Percentiles rank a stretch among this genome's conserved stretches.
phyloP scores from a whole-genome alignment of 2,113 vertebrate genomes.

The Pimephales promelas region DNA sequence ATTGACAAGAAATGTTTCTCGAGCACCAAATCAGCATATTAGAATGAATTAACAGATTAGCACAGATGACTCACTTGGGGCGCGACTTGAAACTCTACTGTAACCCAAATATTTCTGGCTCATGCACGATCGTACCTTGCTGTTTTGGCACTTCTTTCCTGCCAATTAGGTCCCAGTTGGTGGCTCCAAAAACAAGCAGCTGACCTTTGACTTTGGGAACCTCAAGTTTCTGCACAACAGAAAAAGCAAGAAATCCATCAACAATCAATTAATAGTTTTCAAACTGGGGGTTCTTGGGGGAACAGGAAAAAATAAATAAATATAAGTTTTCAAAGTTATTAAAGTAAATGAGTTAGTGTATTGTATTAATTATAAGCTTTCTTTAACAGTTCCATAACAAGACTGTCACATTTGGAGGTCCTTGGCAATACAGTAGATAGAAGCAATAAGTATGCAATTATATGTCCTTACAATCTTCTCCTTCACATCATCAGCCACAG shows the following conservation, averaged over 20 bases:
- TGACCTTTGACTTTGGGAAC: constrained; percentile 89
- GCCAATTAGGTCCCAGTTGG: constrained; percentile 98
- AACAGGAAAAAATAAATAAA: not conserved
- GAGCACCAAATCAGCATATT: not conserved
- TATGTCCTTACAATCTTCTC: constrained; percentile 83
- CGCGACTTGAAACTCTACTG: not conserved
- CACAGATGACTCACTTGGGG: not conserved
- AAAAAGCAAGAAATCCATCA: constrained; percentile 25
- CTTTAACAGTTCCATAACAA: not conserved
- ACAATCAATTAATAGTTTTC: not conserved
- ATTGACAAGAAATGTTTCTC: not conserved
- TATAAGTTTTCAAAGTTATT: not conserved
- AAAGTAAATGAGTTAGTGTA: not conserved
- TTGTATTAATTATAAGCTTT: not conserved
- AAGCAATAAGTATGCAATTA: not conserved
- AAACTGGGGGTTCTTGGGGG: not conserved
- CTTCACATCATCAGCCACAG: constrained; percentile 84
- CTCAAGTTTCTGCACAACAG: constrained; percentile 86
- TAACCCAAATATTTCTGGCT: not conserved
- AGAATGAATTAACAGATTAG: not conserved
- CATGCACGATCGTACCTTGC: constrained; percentile 79
- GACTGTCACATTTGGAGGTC: not conserved
- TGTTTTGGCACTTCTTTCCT: constrained; percentile 96
- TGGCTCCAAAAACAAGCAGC: constrained; percentile 92
- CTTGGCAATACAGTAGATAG: not conserved